A percentile compares a stretch with the other conserved stretches of the same genome.
phyloP scores from a whole-genome alignment of 2,888 invertebrate genomes.

The Amorpha juglandis region DNA sequence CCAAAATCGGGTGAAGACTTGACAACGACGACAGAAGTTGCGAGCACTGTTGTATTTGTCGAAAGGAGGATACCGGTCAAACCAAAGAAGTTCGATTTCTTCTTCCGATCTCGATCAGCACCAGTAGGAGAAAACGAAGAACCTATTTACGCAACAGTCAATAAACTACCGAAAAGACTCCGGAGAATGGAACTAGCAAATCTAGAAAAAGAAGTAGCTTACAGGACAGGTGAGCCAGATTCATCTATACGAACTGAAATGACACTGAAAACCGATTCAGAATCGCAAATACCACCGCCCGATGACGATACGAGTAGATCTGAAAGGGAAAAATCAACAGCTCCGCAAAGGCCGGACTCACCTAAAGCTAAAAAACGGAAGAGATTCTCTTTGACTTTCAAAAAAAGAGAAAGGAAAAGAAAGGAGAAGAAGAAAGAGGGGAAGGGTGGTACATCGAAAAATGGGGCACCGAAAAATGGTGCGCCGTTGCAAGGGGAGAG shows the following conservation, averaged over 20 bases:
- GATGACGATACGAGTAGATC: constrained; percentile 79
- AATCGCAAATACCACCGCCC: constrained; percentile 69
- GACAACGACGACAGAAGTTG: constrained; percentile 80
- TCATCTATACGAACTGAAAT: constrained; percentile 74
- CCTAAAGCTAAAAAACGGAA: constrained; percentile 79
- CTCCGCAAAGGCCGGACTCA: constrained; percentile 70
- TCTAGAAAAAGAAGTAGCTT: constrained; percentile 78
- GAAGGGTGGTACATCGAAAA: constrained; percentile 59
- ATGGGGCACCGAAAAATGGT: constrained; percentile 66
- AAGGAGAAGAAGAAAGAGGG: constrained; percentile 72
- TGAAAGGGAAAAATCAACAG: constrained; percentile 72
- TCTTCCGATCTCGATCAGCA: constrained; percentile 79
- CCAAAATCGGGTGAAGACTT: constrained; percentile 67
- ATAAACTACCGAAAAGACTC: constrained; percentile 79
- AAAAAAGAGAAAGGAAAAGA: constrained; percentile 77
- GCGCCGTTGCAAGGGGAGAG: constrained; percentile 63
- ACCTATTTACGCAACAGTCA: constrained; percentile 81
- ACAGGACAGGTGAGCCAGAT: constrained; percentile 71
- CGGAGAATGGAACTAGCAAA: constrained; percentile 77
- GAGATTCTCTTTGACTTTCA: constrained; percentile 76
- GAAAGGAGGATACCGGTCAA: constrained; percentile 77
- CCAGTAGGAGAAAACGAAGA: constrained; percentile 80
- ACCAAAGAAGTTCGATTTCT: constrained; percentile 78
- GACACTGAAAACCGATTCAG: constrained; percentile 74
- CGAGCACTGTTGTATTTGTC: constrained; percentile 80